These are phyloP conservation scores for Trichoplusia ni DNA, from an alignment of 1,140 invertebrate species.

Conservation along the genomic window DNA sequence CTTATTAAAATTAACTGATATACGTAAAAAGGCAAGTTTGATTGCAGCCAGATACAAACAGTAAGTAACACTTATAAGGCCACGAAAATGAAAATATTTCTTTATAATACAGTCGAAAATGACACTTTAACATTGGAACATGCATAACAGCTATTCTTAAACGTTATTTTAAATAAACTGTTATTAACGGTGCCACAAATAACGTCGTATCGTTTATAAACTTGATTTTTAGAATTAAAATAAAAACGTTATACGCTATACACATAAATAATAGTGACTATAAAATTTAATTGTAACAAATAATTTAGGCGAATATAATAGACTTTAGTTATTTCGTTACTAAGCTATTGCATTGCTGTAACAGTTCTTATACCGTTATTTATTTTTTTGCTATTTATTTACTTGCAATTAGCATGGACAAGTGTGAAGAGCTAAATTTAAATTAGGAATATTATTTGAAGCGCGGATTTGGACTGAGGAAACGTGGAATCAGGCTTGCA, in stretches of 20 bases:
- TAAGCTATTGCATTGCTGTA: constrained; percentile 28
- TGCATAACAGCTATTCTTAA: constrained; percentile 16
- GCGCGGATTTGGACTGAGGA: constrained; percentile 26
- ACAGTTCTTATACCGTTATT: constrained; percentile 5
- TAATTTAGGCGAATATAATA: constrained; percentile 41
- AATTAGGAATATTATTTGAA: constrained; percentile 18
- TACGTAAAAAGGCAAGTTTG: constrained; percentile 24
- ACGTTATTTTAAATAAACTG: constrained; percentile 6
- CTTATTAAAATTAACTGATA: constrained; percentile 26
- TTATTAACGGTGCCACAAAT: constrained; percentile 20
- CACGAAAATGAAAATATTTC: constrained; percentile 31
- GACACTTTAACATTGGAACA: constrained; percentile 2
- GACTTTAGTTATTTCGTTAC: constrained; percentile 19
- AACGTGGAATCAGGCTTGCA: too few relatives aligned
- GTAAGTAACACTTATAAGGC: constrained; percentile 42
- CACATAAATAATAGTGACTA: constrained; percentile 48
- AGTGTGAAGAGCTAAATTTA: constrained; percentile 13
- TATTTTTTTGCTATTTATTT: constrained; percentile 4
- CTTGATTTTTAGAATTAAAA: constrained; percentile 15
- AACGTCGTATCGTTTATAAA: constrained; percentile 16
- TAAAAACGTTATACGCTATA: constrained; percentile 41
- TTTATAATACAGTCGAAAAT: constrained; percentile 3
- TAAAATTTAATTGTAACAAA: constrained; percentile 41
- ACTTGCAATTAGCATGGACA: constrained; percentile 20
- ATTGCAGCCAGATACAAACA: constrained; percentile 21